Base-by-base conservation (phyloP, 2,888 invertebrate genomes). In the Drosophila greeni region DNA sequence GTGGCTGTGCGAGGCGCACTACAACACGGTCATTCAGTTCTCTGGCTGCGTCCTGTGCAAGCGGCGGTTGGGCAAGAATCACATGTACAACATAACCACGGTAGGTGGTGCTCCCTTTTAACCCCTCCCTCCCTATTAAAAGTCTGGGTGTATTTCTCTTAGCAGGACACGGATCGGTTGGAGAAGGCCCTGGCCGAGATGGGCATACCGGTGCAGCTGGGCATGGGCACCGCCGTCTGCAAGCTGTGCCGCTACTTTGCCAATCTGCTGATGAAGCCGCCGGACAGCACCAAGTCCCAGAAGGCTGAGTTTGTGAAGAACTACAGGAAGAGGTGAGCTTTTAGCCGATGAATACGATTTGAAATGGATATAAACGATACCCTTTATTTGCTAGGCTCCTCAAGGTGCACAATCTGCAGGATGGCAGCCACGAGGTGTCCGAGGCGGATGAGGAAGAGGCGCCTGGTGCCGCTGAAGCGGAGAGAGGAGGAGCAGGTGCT, bases 211-310 rank as follows among this genome's bases (percentile, higher is more conserved):
- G 92, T 94, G 14, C 90, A 90, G 77, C 90, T 95, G 79, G 87
- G 89, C 2, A 86, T 92, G 76, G 92, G 93, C 65, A 93, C 94
- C 0, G 94, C 94, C 52, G 92, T 95, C 42, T 96, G 96, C 89
- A 95, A 95, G 89, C 89, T 94, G 24, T 96, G 95, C 82, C 92
- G 94, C 60, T 93, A 94, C 87, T 95, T 94, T 88, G 93, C 93
- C 75, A 92, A 93, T 66, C 87, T 95, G 53, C 90, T 94, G 62
- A 90, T 93, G 77, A 93, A 94, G 66, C 92, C 91, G 3, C 90
- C 90, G 0, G 91, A 91, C 66, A 84, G 84, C 84, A 86, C 85
- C 47, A 91, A 84, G 85, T 88, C 81, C 72, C 90, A 90, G 77
- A 88, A 89, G 58, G 82, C 86, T 0, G 87, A 87, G 47, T 89